Base-by-base conservation (phyloP, 2,888 invertebrate species). In the Gymnocheta viridis region DNA sequence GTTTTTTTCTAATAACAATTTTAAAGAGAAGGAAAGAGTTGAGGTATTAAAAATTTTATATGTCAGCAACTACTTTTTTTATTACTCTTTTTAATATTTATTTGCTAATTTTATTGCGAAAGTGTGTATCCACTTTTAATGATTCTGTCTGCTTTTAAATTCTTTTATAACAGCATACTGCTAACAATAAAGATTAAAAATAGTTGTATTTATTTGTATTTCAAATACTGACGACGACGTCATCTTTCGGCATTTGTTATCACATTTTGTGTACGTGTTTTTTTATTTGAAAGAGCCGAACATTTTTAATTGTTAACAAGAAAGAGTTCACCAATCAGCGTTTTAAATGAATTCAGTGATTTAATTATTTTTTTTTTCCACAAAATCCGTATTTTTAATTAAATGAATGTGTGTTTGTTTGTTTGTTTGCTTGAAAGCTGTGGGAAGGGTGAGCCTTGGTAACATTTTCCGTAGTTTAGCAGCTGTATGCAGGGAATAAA, bases 401-500 rank as follows among this genome's bases (percentile, higher is more conserved):
- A 5, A 19, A 3, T 22, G 9, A 14, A 5, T 12, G 49, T 49
- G 1, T 24, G 9, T 2, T 29, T 7, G 29, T 9, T 54, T 29
- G 54, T 29, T 54, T 29, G 54, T 54, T 54, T 29, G n/a, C n/a
- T n/a, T n/a, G n/a, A n/a, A n/a, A n/a, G n/a, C n/a, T 49, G 7
- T 10, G 22, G 10, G 6, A 9, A 49, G 6, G 17, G 2, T 49
- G n/a, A n/a, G n/a, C n/a, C n/a, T n/a, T n/a, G n/a, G n/a, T n/a
- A n/a, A 5, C 2, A 17, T 44, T 22, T 49, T 49, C 41, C 14
- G 41, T 41, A 5, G 35, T n/a, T n/a, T n/a, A n/a, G n/a, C n/a
- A n/a, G n/a, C n/a, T n/a, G n/a, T n/a, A n/a, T n/a, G n/a, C n/a
- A n/a, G n/a, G n/a, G n/a, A n/a, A n/a, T n/a, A n/a, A n/a, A n/a